Evolutionary conservation across 2,113 vertebrate genomes (phyloP).

Genomic region (Psophia crepitans): DNA sequence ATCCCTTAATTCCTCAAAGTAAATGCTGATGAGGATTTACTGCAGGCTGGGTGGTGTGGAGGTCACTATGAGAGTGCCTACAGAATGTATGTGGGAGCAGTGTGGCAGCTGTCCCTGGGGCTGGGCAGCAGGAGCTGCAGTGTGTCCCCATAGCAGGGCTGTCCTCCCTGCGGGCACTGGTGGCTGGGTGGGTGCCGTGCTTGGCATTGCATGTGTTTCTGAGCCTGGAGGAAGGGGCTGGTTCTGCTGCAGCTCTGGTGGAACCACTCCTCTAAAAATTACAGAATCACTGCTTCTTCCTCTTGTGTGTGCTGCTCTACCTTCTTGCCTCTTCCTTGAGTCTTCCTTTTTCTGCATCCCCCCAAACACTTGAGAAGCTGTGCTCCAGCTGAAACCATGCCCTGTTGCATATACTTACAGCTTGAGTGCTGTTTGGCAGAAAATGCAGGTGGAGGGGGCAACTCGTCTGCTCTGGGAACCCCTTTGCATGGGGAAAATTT

Average conservation of each 20-base stretch:
- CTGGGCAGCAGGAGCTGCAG: neutral
- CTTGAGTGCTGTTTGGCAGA: neutral
- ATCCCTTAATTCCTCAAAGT: conserved; percentile 43
- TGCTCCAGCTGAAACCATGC: neutral
- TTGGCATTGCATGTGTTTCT: neutral
- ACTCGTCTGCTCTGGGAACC: neutral
- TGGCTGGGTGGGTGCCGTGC: fast-evolving
- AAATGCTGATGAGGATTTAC: conserved; percentile 3
- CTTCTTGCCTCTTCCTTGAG: neutral
- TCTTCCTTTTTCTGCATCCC: neutral
- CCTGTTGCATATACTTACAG: neutral
- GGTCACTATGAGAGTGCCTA: neutral
- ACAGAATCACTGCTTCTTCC: neutral
- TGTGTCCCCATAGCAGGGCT: neutral
- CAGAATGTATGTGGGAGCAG: neutral
- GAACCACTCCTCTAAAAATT: neutral
- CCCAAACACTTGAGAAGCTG: neutral
- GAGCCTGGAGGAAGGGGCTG: neutral
- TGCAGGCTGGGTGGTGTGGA: neutral
- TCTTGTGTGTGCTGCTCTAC: neutral
- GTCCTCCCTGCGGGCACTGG: fast-evolving
- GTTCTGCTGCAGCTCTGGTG: neutral
- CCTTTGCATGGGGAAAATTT: neutral
- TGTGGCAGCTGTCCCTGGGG: neutral
- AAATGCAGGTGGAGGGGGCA: neutral